These are phyloP conservation scores for Acrossocheilus fasciatus DNA, from an alignment of 2,797 vertebrate species.

Conservation along the genomic window DNA sequence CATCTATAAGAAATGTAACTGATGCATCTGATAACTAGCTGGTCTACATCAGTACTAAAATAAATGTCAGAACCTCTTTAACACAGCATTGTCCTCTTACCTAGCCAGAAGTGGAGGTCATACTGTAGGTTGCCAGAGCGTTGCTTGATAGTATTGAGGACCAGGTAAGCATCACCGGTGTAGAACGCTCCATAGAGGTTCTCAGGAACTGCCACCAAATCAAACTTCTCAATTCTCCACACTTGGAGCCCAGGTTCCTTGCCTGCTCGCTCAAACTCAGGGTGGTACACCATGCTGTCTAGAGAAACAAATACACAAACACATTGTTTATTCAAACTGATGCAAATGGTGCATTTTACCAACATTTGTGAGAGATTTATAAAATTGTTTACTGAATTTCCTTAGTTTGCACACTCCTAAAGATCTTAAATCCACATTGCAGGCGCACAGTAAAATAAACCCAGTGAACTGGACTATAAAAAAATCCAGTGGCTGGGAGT, in stretches of 20 bases:
- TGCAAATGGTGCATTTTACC: neutral
- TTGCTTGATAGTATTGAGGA: conserved; percentile 94
- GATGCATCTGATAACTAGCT: neutral
- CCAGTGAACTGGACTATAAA: conserved; percentile 4
- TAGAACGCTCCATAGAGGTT: conserved; percentile 94
- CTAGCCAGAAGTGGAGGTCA: conserved; percentile 96
- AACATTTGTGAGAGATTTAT: neutral
- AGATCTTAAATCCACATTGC: neutral
- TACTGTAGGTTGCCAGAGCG: conserved; percentile 91
- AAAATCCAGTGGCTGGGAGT: conserved; percentile 21
- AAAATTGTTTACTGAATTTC: neutral
- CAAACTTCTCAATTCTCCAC: conserved; percentile 96
- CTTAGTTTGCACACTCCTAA: neutral
- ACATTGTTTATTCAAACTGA: neutral
- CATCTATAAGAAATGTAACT: neutral
- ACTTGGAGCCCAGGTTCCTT: conserved; percentile 92
- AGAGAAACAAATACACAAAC: neutral
- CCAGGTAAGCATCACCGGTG: conserved; percentile 91
- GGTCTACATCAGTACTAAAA: neutral
- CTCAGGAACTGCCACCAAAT: conserved; percentile 91
- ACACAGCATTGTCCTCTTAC: conserved; percentile 72
- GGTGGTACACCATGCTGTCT: conserved; percentile 90
- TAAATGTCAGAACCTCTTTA: neutral
- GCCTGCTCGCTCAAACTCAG: conserved; percentile 91
- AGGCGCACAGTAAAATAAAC: conserved; percentile 19